These are phyloP conservation scores for Chamaetylas fuelleborni DNA, from an alignment of 2,113 vertebrate genomes.

Conservation along the genomic window DNA sequence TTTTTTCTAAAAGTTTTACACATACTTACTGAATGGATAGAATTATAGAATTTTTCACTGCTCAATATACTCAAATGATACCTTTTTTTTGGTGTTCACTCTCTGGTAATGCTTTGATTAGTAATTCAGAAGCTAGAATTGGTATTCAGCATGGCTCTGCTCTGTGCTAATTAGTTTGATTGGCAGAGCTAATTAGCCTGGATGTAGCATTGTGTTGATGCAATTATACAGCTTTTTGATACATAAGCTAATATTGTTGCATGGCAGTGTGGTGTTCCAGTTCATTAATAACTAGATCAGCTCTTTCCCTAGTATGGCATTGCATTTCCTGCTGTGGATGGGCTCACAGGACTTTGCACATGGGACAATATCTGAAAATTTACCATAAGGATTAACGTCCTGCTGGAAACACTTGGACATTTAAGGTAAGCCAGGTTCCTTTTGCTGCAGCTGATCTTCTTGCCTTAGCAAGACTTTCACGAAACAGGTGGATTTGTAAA, in stretches of 20 bases:
- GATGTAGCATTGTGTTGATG: background rate
- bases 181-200: background rate
- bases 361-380: background rate
- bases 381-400: background rate
- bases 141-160: background rate
- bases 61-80: background rate
- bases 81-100: background rate
- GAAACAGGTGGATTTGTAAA: background rate
- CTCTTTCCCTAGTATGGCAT: background rate
- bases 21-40: background rate
- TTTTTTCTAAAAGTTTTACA: background rate
- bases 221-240: background rate
- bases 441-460: background rate
- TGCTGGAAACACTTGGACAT: background rate
- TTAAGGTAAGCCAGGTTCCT: background rate
- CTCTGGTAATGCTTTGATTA: background rate
- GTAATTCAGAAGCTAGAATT: background rate
- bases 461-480: background rate
- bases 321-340: background rate
- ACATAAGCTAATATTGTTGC: background rate
- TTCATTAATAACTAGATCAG: background rate
- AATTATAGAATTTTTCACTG: background rate
- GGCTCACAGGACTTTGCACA: background rate
- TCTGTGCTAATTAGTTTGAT: background rate
- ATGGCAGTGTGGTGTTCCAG: background rate